Conservation (phyloP, 2,888 invertebrate genomes). For the Orgyia antiqua region DNA sequence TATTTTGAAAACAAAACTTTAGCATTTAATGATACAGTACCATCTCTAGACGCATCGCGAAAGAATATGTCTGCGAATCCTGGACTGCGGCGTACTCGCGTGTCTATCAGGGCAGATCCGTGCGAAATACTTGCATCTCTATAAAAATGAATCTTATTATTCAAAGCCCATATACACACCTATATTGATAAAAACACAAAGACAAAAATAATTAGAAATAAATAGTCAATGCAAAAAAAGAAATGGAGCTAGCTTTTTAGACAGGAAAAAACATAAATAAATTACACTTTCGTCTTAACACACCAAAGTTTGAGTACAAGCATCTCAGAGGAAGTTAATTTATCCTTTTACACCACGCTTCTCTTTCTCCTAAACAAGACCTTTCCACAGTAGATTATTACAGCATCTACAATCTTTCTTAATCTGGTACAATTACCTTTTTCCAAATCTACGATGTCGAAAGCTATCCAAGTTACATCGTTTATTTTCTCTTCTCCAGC, state of each 20-base stretch:
- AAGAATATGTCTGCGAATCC: constrained; percentile 45
- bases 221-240: neutral
- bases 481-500: constrained; percentile 42
- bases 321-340: too few species aligned
- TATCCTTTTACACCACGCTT: too few species aligned
- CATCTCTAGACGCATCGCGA: constrained; percentile 42
- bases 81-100: constrained; percentile 41
- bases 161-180: too few species aligned
- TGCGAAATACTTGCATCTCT: constrained; percentile 22
- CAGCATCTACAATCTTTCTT: too few species aligned
- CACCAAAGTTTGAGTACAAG: neutral
- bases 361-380: too few species aligned
- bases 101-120: neutral
- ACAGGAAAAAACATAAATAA: neutral
- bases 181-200: too few species aligned
- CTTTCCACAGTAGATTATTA: too few species aligned
- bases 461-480: constrained; percentile 40
- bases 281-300: neutral
- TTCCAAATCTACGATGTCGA: constrained; percentile 26
- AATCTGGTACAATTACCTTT: constrained; percentile 26
- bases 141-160: constrained; percentile 5
- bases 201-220: neutral
- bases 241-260: neutral
- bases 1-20: too few species aligned
- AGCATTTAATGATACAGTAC: too few species aligned